A percentile compares a stretch with the other conserved stretches of the same genome.
Evolutionary conservation across 1,140 invertebrate species (phyloP).

Genomic region (Camponotus floridanus): DNA sequence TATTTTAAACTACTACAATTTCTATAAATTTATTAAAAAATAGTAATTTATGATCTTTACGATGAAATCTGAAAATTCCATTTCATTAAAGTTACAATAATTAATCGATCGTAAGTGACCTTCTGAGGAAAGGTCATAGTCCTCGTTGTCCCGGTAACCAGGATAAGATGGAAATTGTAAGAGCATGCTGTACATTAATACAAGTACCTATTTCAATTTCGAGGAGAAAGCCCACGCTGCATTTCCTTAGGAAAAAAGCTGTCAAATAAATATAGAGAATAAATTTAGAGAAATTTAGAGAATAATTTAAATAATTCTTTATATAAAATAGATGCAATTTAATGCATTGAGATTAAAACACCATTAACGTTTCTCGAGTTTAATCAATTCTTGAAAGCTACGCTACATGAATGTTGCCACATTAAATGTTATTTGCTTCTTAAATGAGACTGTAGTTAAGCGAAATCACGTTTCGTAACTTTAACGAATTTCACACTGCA

Average conservation of each 20-base stretch:
- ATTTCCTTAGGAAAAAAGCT: too few relatives aligned
- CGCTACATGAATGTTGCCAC: not conserved
- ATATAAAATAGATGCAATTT: not conserved
- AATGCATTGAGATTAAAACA: not conserved
- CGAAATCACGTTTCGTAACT: not conserved
- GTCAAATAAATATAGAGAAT: not conserved
- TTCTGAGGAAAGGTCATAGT: constrained; percentile 34
- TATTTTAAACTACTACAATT: not conserved
- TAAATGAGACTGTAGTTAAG: not conserved
- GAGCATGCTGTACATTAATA: constrained; percentile 15
- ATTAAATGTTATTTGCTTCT: not conserved
- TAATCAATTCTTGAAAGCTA: not conserved
- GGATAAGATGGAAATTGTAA: constrained; percentile 31
- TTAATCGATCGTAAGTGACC: constrained; percentile 43
- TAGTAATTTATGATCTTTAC: not conserved
- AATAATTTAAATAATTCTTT: not conserved
- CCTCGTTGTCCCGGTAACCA: constrained; percentile 54
- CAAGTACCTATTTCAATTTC: not conserved
- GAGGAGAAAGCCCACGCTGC: not conserved
- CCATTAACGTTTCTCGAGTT: not conserved
- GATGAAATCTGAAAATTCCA: not conserved
- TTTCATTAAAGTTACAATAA: constrained; percentile 27
- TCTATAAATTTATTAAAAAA: not conserved
- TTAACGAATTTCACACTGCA: not conserved
- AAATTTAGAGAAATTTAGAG: too few relatives aligned